Base-by-base conservation (phyloP, 2,797 vertebrate species). In the Garrulus glandarius region DNA sequence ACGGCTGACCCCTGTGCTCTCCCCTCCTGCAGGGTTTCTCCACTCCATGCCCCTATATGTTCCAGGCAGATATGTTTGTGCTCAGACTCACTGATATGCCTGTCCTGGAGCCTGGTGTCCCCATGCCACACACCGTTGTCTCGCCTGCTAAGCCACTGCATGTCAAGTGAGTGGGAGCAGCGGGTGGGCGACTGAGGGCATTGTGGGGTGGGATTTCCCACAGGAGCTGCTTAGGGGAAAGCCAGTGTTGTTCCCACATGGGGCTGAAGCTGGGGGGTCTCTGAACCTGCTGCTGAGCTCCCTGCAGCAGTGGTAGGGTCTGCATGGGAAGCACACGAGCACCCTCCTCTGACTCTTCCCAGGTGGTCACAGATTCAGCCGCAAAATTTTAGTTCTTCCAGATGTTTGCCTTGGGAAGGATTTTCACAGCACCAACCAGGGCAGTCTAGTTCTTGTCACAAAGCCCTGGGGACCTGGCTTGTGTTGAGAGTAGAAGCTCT, bases 31-130 rank as follows among this genome's bases (percentile, higher is more conserved):
- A 99, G 99, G 99, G 98, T 17, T 98, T 99, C 95, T 98, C 98
- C 3, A 98, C 98, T 50, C 95, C 98, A 2, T 99, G 99, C 96
- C 98, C 98, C 46, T 99, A 99, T 96, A 89, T 98, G 93, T 99
- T 99, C 98, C 99, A 99, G 97, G 98, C 99, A 29, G 99, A 99
- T 94, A 97, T 99, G 89, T 98, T 99, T 95, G 97, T 99, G 27
- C 98, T 98, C 87, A 98, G 99, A 88, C 98, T 98, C 4, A 96
- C 98, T 13, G 98, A 99, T 87, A 98, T 98, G 34, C 98, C 98
- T 9, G 87, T 98, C 69, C 97, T 99, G 92, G 98, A 99, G 92
- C 98, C 98, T 4, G 97, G 96, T 36, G 92, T 96, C 29, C 93
- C 98, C 34, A 88, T 97, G 41, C 87, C 89, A 21, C 98, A 98